These are phyloP conservation scores for Phrynosoma blainvillii DNA, from an alignment of 2,113 vertebrate genomes.

Conservation along the genomic window DNA sequence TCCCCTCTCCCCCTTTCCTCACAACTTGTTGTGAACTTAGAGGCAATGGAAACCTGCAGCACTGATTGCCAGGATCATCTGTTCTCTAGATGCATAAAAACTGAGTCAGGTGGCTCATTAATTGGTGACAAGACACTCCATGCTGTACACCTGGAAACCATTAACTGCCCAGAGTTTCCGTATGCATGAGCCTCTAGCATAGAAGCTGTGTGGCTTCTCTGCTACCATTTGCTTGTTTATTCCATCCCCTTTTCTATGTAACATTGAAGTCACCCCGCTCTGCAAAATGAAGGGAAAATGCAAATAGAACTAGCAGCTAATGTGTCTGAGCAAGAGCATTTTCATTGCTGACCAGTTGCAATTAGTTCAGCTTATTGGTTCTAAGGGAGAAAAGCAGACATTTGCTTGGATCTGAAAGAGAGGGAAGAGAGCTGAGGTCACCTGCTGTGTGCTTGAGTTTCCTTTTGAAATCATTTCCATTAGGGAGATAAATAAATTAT, in stretches of 20 bases:
- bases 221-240: slow-evolving; percentile 21
- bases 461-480: slow-evolving; percentile 12
- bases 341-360: slow-evolving; percentile 17
- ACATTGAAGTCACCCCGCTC: neutral
- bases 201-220: slow-evolving; percentile 32
- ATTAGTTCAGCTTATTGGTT: slow-evolving; percentile 33
- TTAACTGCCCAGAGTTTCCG: slow-evolving; percentile 47
- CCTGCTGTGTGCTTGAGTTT: slow-evolving; percentile 3
- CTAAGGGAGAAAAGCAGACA: slow-evolving; percentile 1
- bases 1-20: neutral
- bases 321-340: slow-evolving; percentile 3
- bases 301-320: slow-evolving; percentile 26
- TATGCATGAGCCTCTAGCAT: slow-evolving; percentile 30
- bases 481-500: slow-evolving; percentile 36
- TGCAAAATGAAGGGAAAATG: slow-evolving; percentile 9
- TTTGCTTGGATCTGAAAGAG: neutral
- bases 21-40: neutral
- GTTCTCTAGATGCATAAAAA: slow-evolving; percentile 33
- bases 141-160: slow-evolving; percentile 60
- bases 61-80: neutral
- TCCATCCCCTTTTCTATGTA: neutral
- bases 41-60: neutral
- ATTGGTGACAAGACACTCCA: slow-evolving; percentile 52
- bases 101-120: slow-evolving; percentile 58
- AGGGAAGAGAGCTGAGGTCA: neutral